Percentiles rank a stretch among this genome's conserved stretches.
These are phyloP conservation scores for Sakesphorus luctuosus DNA, from an alignment of 2,113 vertebrate genomes.

Conservation along the genomic window DNA sequence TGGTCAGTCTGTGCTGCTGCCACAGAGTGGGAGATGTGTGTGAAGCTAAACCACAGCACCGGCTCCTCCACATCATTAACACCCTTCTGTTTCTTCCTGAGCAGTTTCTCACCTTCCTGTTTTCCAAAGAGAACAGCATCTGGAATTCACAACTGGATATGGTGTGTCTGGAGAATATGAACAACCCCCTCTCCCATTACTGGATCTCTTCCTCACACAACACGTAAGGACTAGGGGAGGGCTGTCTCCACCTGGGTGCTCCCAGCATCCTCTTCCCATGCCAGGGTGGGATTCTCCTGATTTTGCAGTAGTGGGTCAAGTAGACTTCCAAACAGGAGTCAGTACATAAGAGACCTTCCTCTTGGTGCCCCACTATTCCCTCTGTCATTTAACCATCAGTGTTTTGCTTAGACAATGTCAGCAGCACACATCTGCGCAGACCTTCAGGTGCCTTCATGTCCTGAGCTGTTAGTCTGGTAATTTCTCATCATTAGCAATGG, in stretches of 20 bases:
- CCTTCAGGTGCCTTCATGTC: neutral
- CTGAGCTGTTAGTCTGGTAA: neutral
- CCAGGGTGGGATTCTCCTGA: neutral
- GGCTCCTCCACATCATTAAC: neutral
- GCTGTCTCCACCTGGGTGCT: neutral
- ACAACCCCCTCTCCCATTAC: conserved; percentile 96
- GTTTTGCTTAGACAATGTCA: neutral
- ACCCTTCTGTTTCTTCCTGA: conserved; percentile 45
- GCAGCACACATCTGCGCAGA: neutral
- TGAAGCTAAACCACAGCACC: neutral
- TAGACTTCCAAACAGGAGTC: neutral
- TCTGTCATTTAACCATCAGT: neutral
- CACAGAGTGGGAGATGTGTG: neutral
- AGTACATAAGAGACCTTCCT: neutral
- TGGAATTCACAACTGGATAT: conserved; percentile 89
- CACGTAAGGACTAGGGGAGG: conserved; percentile 84
- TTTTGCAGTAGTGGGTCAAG: neutral
- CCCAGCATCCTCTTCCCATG: neutral
- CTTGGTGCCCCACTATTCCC: neutral
- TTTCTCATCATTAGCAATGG: neutral
- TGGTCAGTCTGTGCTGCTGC: neutral
- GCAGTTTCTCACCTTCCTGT: conserved; percentile 95
- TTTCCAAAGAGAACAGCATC: conserved; percentile 97
- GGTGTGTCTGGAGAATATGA: conserved; percentile 92
- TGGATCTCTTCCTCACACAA: conserved; percentile 99